Evolutionary conservation across 2,113 vertebrate genomes (phyloP), one percentile per base, ranked within the genome.

Genomic region (Pelodiscus sinensis): DNA sequence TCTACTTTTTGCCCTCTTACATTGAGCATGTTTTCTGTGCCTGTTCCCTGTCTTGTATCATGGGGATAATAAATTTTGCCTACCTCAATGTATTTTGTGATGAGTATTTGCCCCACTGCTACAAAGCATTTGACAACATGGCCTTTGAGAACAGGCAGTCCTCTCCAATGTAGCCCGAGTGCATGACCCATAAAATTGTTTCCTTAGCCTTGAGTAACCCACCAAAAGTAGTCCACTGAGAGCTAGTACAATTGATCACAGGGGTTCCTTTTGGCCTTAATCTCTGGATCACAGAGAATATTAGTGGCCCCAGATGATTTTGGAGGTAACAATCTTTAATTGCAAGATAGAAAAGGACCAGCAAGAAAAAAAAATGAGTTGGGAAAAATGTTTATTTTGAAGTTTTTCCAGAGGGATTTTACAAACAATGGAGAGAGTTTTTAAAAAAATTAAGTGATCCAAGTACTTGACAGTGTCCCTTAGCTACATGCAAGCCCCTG

Each of bases 381-480:
- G 96, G 96, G 96, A 95, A 96, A 97, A 97, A 93, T 35, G 92
- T 87, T 84, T 97, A 97, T 97, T 97, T 97, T 97, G 86, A 79
- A 54, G 83, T 97, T 97, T 96, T 81, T 97, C 94, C 94, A 94
- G 92, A 96, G 95, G 95, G 94, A 85, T 96, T 92, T 96, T 97
- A 97, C 96, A 97, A 97, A 97, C 94, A 97, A 96, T 94, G 95
- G 93, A 95, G 96, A 92, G 95, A 87, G 90, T 91, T 15, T 92
- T 12, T 87, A 97, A 96, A 22, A 96, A 92, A 96, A 89, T 0
- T 12, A 90, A 96, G 96, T 96, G 96, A 96, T 95, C 94, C 86
- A 94, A 97, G 93, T 96, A 96, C 92, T 96, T 94, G 90, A 97
- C 96, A 97, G 95, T 95, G 95, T 97, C 95, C 95, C 95, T 96